Percentiles rank a stretch among this genome's conserved stretches.
phyloP scores from a whole-genome alignment of 1,140 invertebrate species.

The Hyposmocoma kahamanoa region DNA sequence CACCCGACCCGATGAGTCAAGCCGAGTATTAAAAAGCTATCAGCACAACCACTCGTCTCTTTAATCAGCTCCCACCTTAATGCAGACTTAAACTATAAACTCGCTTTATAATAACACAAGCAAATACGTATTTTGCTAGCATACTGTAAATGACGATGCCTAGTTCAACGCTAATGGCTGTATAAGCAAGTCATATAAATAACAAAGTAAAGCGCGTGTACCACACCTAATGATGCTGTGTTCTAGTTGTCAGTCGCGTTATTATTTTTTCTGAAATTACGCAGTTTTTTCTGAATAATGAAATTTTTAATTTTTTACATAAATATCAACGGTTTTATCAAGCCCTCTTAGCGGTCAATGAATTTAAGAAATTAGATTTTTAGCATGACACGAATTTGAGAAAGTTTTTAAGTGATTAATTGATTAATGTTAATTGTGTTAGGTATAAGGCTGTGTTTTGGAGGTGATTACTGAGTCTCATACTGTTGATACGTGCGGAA shows the following conservation, averaged over 20 bases:
- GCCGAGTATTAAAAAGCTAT: slow-evolving; percentile 30
- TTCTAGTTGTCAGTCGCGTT: slow-evolving; percentile 11
- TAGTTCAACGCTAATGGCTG: slow-evolving; percentile 26
- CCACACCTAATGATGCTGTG: slow-evolving; percentile 25
- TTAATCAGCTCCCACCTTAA: neutral
- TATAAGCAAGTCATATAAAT: slow-evolving; percentile 35
- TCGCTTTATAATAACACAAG: neutral
- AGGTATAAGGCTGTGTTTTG: neutral
- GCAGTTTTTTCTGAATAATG: no score
- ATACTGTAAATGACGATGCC: neutral
- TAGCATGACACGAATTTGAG: no score
- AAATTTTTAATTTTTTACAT: no score
- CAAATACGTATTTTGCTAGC: neutral
- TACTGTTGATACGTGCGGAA: neutral
- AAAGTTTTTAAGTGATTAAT: no score
- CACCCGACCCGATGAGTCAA: slow-evolving; percentile 19
- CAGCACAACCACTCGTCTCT: slow-evolving; percentile 5
- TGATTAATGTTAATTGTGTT: slow-evolving; percentile 6
- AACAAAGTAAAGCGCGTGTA: slow-evolving; percentile 24
- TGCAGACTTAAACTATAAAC: neutral
- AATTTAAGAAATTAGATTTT: no score
- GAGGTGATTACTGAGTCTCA: neutral
- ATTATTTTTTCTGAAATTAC: no score
- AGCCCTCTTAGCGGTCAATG: no score
- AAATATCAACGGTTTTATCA: neutral